Conservation (phyloP, 2,797 vertebrate genomes). For the Alauda arvensis region DNA sequence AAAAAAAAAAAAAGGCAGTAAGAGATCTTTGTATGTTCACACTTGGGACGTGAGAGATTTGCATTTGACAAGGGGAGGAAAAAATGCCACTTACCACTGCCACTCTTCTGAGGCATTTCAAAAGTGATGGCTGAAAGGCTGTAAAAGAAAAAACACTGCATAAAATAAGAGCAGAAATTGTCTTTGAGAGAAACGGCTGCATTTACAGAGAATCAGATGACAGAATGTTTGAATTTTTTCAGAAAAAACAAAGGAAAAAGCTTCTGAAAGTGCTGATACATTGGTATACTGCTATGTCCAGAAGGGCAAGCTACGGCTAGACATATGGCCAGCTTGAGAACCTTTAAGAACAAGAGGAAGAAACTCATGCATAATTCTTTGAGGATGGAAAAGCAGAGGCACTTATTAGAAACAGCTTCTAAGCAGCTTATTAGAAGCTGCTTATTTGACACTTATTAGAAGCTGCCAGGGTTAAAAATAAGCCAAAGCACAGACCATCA, state of each 20-base stretch:
- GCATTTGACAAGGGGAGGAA: slow-evolving; percentile 10
- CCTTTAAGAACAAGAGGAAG: not conserved
- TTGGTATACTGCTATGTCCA: not conserved
- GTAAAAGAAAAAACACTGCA: not conserved
- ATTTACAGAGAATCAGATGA: not conserved
- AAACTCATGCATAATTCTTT: not conserved
- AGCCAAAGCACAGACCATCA: slow-evolving; percentile 3
- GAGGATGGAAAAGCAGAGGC: not conserved
- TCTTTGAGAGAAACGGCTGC: not conserved
- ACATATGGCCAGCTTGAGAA: not conserved
- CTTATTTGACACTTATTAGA: slow-evolving; percentile 32
- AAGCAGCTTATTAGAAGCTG: slow-evolving; percentile 50
- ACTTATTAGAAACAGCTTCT: not conserved
- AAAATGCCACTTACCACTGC: not conserved
- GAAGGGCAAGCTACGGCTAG: not conserved
- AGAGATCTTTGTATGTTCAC: slow-evolving; percentile 18
- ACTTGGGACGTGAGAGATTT: slow-evolving; percentile 25
- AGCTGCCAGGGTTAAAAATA: slow-evolving; percentile 44
- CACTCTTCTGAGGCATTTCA: not conserved
- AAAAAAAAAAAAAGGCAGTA: not conserved
- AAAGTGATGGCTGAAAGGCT: not conserved
- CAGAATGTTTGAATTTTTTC: not conserved
- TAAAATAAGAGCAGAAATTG: not conserved
- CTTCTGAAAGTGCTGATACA: not conserved
- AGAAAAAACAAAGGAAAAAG: not conserved